Base-by-base conservation (phyloP, 2,797 vertebrate genomes). In the Sphenodon punctatus region DNA sequence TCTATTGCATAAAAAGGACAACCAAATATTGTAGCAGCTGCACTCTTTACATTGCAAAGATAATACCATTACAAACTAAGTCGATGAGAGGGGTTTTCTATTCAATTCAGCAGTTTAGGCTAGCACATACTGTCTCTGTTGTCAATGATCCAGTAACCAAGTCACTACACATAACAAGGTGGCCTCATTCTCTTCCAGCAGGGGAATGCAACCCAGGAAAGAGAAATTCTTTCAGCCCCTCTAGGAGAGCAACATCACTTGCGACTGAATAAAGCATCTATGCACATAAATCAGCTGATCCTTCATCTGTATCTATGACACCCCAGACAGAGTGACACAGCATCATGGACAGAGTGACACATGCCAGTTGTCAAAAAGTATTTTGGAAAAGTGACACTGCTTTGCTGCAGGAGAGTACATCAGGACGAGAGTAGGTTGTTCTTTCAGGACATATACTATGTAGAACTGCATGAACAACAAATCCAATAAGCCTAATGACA, bases 401-500 rank as follows among this genome's bases (percentile, higher is more conserved):
- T 48, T 41, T 69, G 65, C 1, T 3, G 51, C 41, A 32, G 41
- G 3, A 70, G 16, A 8, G 7, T 1, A 22, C 13, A 68, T 58
- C 65, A 78, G 46, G 27, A 48, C 60, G 51, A 63, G 34, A 67
- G 73, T 11, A 66, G 65, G 48, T 48, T 63, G 71, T 0, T 0
- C 78, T 66, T 53, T 46, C 48, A 81, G 72, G 75, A 67, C 39
- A 41, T 45, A n/a, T n/a, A n/a, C n/a, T n/a, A 72, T 23, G 34
- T 11, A 39, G 34, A 64, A 68, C 46, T 56, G 67, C 48, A 51
- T 67, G 61, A 84, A 63, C 56, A 60, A 20, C 23, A 69, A 68
- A 45, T 75, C 23, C 55, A 79, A 65, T 42, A 69, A 32, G 74
- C 48, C 38, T 73, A 88, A 84, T 41, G 58, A 61, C 2, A 79